phyloP scores from a whole-genome alignment of 2,797 vertebrate genomes.

The Myripristis murdjan region DNA sequence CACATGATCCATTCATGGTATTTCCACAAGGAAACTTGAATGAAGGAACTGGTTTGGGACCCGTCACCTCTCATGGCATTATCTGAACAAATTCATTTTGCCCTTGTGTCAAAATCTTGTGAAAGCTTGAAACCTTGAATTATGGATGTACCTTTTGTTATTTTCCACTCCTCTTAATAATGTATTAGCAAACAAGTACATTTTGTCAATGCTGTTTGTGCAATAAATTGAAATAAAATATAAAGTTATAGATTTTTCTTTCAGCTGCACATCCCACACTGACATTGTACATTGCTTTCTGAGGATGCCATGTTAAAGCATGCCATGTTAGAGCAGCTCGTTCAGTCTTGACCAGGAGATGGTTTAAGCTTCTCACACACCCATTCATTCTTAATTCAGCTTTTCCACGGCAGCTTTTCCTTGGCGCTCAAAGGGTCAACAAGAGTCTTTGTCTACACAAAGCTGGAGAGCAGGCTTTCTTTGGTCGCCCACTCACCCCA shows the following conservation, averaged over 20 bases:
- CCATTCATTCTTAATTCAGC: conserved; percentile 24
- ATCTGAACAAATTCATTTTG: conserved; percentile 60
- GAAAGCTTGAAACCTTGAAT: conserved; percentile 59
- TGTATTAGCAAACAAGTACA: conserved; percentile 77
- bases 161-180: conserved; percentile 72
- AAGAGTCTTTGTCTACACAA: conserved; percentile 18
- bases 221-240: conserved; percentile 85
- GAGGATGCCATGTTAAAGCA: not conserved
- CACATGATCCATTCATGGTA: conserved; percentile 22
- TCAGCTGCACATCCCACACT: not conserved
- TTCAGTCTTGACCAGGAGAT: too few relatives aligned
- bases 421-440: conserved; percentile 35
- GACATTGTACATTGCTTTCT: not conserved
- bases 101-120: conserved; percentile 50
- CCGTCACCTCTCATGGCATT: conserved; percentile 33
- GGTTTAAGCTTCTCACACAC: not conserved
- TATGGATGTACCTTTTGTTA: conserved; percentile 59
- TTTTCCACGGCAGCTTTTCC: conserved; percentile 26
- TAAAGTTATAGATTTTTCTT: conserved; percentile 6
- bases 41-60: conserved; percentile 58
- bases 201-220: conserved; percentile 88
- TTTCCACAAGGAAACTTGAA: conserved; percentile 29
- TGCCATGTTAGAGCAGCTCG: too few relatives aligned
- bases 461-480: conserved; percentile 39
- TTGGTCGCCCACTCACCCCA: conserved; percentile 16